phyloP scores from a whole-genome alignment of 2,888 invertebrate genomes.

The Steinernema carpocapsae region DNA sequence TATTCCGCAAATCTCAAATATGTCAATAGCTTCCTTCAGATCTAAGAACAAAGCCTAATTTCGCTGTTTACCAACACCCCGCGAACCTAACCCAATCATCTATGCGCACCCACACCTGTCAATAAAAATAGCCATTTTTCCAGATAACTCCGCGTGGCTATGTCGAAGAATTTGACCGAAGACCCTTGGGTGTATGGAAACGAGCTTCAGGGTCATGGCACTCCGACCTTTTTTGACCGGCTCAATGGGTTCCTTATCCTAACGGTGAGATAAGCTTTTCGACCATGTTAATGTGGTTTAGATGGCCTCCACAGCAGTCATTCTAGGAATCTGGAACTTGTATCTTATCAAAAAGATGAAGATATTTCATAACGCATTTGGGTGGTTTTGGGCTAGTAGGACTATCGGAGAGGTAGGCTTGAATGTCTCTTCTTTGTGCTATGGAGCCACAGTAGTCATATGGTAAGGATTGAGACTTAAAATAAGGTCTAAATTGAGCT shows the following conservation, averaged over 20 bases:
- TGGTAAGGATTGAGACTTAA: background rate
- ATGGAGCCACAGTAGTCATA: background rate
- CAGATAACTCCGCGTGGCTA: background rate
- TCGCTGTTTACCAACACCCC: no score
- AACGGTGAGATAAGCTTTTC: background rate
- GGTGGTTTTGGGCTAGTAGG: conserved; percentile 30
- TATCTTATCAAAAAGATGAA: background rate
- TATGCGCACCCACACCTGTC: no score
- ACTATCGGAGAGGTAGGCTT: conserved; percentile 24
- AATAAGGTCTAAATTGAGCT: no score
- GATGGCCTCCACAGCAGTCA: background rate
- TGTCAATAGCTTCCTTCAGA: no score
- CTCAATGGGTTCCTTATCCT: conserved; percentile 7
- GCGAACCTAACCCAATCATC: no score
- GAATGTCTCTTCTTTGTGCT: background rate
- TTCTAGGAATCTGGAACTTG: conserved; percentile 3
- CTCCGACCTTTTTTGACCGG: background rate
- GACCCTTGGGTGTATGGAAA: conserved; percentile 8
- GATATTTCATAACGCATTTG: conserved; percentile 20
- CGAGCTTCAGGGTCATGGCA: conserved; percentile 8
- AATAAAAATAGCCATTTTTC: no score
- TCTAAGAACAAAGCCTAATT: no score
- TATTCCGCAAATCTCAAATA: no score
- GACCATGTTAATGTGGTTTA: background rate
- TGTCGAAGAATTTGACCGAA: background rate